phyloP scores from a whole-genome alignment of 2,797 vertebrate genomes.

The Oreortyx pictus region DNA sequence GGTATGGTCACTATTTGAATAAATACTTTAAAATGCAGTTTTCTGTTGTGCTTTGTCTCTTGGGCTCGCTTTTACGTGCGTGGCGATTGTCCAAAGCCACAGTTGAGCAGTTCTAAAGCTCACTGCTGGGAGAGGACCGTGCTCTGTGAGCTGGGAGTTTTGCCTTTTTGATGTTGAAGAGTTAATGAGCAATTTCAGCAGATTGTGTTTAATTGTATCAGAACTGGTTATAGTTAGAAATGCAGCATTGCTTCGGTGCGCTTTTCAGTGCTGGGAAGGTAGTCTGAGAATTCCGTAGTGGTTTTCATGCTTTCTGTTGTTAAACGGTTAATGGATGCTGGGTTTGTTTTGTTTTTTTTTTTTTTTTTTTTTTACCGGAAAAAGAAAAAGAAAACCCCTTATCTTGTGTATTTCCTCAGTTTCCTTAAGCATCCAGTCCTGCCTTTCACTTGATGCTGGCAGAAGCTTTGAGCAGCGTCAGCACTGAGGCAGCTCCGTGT shows the following conservation, averaged over 20 bases:
- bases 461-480: background rate
- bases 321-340: background rate
- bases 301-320: background rate
- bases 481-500: background rate
- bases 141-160: background rate
- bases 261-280: background rate
- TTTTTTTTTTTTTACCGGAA: background rate
- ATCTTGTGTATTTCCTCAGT: background rate
- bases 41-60: conserved; percentile 5
- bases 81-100: background rate
- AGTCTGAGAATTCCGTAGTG: background rate
- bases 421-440: background rate
- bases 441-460: too few species aligned
- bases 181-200: background rate
- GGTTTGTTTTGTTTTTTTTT: too few species aligned
- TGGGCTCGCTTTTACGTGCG: rapidly evolving
- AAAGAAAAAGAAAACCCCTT: too few species aligned
- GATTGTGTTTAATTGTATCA: background rate
- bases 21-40: background rate
- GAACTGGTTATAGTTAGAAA: background rate
- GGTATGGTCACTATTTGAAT: background rate
- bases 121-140: rapidly evolving
- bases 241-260: background rate
- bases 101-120: background rate
- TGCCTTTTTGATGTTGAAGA: background rate